phyloP scores from a whole-genome alignment of 2,888 invertebrate species.

The Alentia gelatinosa region DNA sequence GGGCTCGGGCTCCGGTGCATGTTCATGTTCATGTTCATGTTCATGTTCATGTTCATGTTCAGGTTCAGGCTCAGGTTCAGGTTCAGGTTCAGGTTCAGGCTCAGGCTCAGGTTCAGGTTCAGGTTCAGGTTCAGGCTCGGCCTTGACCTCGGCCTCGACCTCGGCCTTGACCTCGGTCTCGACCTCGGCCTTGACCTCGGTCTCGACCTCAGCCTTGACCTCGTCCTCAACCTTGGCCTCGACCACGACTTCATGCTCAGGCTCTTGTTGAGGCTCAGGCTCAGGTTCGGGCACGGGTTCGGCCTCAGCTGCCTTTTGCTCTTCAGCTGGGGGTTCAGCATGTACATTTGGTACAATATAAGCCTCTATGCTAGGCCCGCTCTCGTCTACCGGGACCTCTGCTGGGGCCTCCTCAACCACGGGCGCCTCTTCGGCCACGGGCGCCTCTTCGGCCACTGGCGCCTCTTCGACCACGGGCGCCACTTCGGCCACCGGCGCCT shows the following conservation, averaged over 20 bases:
- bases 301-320: no score
- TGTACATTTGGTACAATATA: neutral
- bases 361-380: neutral
- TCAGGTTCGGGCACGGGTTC: no score
- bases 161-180: no score
- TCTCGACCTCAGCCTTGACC: no score
- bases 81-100: neutral
- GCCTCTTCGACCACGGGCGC: neutral
- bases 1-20: neutral
- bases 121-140: neutral
- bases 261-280: no score
- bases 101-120: neutral
- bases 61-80: neutral
- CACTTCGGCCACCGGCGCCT: neutral
- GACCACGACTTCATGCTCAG: no score
- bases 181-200: no score
- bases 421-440: neutral
- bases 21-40: neutral
- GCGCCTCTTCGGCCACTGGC: neutral
- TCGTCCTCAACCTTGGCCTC: no score
- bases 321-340: neutral
- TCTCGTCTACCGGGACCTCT: neutral
- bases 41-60: neutral
- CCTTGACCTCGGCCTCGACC: no score
- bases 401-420: neutral